Conservation (phyloP, 2,888 invertebrate genomes). For the Athrips mouffetella region DNA sequence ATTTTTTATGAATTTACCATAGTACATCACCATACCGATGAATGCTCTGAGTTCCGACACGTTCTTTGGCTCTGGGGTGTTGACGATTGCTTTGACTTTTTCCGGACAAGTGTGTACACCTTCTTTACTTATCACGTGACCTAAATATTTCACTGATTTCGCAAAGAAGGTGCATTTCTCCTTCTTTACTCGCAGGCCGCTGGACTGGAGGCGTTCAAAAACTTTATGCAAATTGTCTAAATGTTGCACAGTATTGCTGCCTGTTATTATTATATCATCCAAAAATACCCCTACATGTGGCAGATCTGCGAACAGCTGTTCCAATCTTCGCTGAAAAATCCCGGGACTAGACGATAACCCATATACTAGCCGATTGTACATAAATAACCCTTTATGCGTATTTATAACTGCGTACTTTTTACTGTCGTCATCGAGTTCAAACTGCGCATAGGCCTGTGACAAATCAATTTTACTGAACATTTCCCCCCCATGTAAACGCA, state of each 20-base stretch:
- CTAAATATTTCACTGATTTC: constrained; percentile 11
- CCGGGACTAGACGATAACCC: too few relatives aligned
- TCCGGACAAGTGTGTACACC: constrained; percentile 19
- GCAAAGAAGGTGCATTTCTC: constrained; percentile 2
- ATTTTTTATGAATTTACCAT: constrained; percentile 35
- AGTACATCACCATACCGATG: constrained; percentile 41
- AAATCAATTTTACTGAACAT: too few relatives aligned
- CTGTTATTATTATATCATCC: constrained; percentile 20
- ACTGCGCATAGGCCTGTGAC: too few relatives aligned
- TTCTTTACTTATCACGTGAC: constrained; percentile 13
- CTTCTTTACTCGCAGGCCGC: constrained; percentile 13
- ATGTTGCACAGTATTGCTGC: constrained; percentile 4
- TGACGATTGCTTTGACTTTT: constrained; percentile 15
- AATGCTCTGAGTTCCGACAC: constrained; percentile 26
- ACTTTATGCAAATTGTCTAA: constrained; percentile 17
- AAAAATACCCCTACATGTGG: constrained; percentile 13
- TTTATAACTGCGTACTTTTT: too few relatives aligned
- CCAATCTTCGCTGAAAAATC: not conserved
- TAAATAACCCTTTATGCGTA: not conserved
- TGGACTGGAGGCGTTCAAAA: constrained; percentile 12
- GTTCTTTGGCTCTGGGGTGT: constrained; percentile 11
- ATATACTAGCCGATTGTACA: constrained; percentile 2
- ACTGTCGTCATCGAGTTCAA: constrained; percentile 19
- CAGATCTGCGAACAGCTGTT: not conserved
- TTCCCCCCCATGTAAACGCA: too few relatives aligned